Conservation (phyloP, 1,140 invertebrate genomes). For the Drosophila dunni region DNA sequence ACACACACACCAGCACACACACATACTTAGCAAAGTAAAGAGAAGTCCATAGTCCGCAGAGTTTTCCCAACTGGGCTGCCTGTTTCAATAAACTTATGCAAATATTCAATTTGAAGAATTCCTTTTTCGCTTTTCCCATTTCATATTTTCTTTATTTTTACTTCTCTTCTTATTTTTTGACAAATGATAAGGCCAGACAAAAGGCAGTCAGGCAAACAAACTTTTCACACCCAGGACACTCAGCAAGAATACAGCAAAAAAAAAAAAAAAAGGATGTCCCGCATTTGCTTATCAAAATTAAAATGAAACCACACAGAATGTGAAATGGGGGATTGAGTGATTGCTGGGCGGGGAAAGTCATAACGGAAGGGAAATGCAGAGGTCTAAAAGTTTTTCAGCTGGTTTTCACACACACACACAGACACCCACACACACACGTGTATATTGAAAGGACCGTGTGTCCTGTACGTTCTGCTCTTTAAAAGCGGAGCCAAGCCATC, state of each 20-base stretch:
- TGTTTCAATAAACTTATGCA: slow-evolving; percentile 81
- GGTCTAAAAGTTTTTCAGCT: slow-evolving; percentile 65
- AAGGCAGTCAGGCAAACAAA: slow-evolving; percentile 75
- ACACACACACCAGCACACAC: slow-evolving; percentile 33
- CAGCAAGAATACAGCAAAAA: slow-evolving; percentile 39
- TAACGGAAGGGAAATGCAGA: slow-evolving; percentile 51
- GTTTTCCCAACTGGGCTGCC: slow-evolving; percentile 34
- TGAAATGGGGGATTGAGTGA: neutral
- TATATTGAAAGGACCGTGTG: slow-evolving; percentile 8
- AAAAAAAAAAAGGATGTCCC: slow-evolving; percentile 56
- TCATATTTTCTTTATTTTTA: neutral
- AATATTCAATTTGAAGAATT: slow-evolving; percentile 76
- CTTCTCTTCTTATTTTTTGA: slow-evolving; percentile 46
- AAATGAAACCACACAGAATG: slow-evolving; percentile 61
- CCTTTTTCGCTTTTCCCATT: slow-evolving; percentile 31
- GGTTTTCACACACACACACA: slow-evolving; percentile 59
- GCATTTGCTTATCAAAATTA: slow-evolving; percentile 75
- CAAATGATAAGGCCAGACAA: slow-evolving; percentile 81
- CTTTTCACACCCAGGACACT: slow-evolving; percentile 63
- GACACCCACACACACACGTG: neutral
- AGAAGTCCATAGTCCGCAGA: neutral
- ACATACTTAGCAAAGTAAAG: slow-evolving; percentile 11
- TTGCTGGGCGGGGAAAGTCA: slow-evolving; percentile 21
- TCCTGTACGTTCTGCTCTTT: slow-evolving; percentile 5
- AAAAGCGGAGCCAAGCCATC: slow-evolving; percentile 51